Evolutionary conservation across 2,113 vertebrate species (phyloP).

Genomic region (Rafetus swinhoei): DNA sequence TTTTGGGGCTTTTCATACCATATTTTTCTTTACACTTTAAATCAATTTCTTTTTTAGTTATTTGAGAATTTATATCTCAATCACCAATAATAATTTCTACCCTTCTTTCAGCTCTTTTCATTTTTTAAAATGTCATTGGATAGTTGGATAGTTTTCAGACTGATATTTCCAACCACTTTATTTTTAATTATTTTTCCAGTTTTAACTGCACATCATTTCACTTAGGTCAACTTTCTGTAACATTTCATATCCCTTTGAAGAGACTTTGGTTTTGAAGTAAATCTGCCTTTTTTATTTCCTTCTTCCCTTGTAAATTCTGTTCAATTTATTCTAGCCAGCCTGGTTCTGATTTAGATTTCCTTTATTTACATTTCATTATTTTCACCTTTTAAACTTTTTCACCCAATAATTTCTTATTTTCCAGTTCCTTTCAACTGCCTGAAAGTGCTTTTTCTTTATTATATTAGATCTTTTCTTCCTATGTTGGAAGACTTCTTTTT

Average conservation of each 20-base stretch:
- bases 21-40: background rate
- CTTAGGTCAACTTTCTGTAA: slow-evolving; percentile 31
- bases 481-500: background rate
- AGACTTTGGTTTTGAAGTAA: slow-evolving; percentile 42
- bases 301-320: slow-evolving; percentile 63
- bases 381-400: slow-evolving; percentile 65
- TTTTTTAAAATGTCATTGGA: background rate
- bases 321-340: slow-evolving; percentile 42
- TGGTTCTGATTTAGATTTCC: slow-evolving; percentile 68
- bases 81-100: background rate
- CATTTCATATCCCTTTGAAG: slow-evolving; percentile 47
- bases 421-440: slow-evolving; percentile 21
- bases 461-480: background rate
- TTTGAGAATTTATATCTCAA: slow-evolving; percentile 6
- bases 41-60: slow-evolving; percentile 20
- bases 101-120: background rate
- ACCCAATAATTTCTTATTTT: slow-evolving; percentile 44
- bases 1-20: background rate
- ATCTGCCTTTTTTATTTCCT: slow-evolving; percentile 67
- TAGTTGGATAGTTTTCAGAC: background rate
- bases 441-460: background rate
- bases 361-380: slow-evolving; percentile 72
- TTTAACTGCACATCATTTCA: slow-evolving; percentile 46
- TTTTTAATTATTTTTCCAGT: slow-evolving; percentile 50
- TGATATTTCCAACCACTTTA: slow-evolving; percentile 14